phyloP scores from a whole-genome alignment of 2,113 vertebrate genomes.

The Bombycilla garrulus region DNA sequence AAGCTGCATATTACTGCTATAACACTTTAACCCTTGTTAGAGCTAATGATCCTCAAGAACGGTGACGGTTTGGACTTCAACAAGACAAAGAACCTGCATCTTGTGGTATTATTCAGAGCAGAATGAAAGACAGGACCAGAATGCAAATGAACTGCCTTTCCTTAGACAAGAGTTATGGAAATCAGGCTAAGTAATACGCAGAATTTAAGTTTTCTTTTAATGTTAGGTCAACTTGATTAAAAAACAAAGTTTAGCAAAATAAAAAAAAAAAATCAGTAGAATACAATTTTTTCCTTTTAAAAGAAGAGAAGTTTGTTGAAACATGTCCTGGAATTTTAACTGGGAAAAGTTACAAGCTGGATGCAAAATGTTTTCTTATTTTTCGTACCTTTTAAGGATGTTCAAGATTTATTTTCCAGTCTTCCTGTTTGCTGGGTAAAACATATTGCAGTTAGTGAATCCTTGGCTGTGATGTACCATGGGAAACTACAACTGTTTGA shows the following conservation, averaged over 20 bases:
- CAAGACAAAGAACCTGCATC: background rate
- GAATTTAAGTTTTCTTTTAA: background rate
- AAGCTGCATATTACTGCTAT: background rate
- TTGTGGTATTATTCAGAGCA: background rate
- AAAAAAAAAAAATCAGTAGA: background rate
- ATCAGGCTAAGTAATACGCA: background rate
- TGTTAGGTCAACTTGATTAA: background rate
- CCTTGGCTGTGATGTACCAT: background rate
- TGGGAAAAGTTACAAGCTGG: background rate
- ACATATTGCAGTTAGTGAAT: background rate
- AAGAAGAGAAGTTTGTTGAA: background rate
- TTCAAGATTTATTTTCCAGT: background rate
- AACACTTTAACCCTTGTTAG: background rate
- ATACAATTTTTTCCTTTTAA: background rate
- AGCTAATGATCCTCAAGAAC: background rate
- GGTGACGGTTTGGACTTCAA: background rate
- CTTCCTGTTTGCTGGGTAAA: background rate
- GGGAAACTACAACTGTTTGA: background rate
- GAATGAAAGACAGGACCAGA: constrained; percentile 2
- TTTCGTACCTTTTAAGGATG: background rate
- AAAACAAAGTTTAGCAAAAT: background rate
- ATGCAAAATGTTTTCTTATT: background rate
- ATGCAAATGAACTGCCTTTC: constrained; percentile 11
- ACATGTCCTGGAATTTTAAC: background rate
- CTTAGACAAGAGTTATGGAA: background rate